Conservation (phyloP, 2,113 vertebrate genomes). For the Pagrus major region DNA sequence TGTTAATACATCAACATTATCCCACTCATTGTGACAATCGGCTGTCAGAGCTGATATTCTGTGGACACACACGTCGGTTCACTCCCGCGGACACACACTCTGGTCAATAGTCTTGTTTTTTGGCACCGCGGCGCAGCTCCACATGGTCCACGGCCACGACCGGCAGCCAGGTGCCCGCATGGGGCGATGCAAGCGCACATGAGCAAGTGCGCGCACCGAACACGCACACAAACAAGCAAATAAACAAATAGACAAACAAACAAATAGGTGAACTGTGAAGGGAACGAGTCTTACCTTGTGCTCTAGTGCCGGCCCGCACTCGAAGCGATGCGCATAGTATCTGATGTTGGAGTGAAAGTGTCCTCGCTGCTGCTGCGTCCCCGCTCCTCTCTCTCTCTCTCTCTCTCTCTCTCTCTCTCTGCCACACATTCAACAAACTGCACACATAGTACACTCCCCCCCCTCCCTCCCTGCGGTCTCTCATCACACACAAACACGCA, state of each 20-base stretch:
- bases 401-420: slow-evolving; percentile 20
- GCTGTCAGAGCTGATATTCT: neutral
- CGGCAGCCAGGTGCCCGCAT: slow-evolving; percentile 21
- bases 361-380: slow-evolving; percentile 1
- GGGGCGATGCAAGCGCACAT: slow-evolving; percentile 1
- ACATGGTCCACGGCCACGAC: slow-evolving; percentile 42
- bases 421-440: slow-evolving; percentile 19
- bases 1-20: neutral
- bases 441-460: slow-evolving; percentile 10
- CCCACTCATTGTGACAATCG: neutral
- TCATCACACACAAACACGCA: neutral
- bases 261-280: neutral
- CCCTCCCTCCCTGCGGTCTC: slow-evolving; percentile 32
- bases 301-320: slow-evolving; percentile 9
- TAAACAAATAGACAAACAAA: too few species aligned
- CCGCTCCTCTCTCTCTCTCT: slow-evolving; percentile 18
- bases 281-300: slow-evolving; percentile 46
- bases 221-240: neutral
- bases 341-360: slow-evolving; percentile 29
- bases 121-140: slow-evolving; percentile 36
- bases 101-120: neutral
- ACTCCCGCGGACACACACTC: neutral
- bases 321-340: slow-evolving; percentile 29
- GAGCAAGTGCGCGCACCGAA: slow-evolving; percentile 22
- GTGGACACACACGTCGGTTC: too few species aligned